Evolutionary conservation across 2,888 invertebrate species (phyloP).

Genomic region (Drosophila borealis): DNA sequence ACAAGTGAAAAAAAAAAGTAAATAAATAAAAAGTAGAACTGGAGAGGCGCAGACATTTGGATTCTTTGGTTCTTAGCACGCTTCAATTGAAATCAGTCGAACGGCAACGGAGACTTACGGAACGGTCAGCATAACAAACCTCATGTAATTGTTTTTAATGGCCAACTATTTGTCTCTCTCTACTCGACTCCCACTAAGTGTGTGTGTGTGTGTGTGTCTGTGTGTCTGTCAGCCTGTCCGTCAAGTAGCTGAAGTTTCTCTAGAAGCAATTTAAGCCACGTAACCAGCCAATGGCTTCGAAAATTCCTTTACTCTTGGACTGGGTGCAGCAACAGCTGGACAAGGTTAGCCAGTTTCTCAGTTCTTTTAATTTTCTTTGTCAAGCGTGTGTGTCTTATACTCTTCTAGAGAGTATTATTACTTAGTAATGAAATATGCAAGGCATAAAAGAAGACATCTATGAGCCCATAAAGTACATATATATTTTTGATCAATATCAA

Average conservation of each 20-base stretch:
- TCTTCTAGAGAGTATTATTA: too few species aligned
- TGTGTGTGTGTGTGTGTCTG: slow-evolving; percentile 32
- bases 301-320: slow-evolving; percentile 69
- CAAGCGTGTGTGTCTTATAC: background rate
- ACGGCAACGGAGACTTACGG: slow-evolving; percentile 31
- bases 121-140: slow-evolving; percentile 49
- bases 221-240: slow-evolving; percentile 59
- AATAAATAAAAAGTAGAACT: slow-evolving; percentile 27
- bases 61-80: slow-evolving; percentile 40
- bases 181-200: slow-evolving; percentile 36
- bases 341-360: slow-evolving; percentile 72
- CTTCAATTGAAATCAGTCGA: slow-evolving; percentile 62
- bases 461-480: too few species aligned
- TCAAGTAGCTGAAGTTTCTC: slow-evolving; percentile 41
- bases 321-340: slow-evolving; percentile 69
- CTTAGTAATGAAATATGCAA: too few species aligned
- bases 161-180: slow-evolving; percentile 42
- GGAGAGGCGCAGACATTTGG: slow-evolving; percentile 31
- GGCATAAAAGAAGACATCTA: too few species aligned
- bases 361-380: slow-evolving; percentile 45
- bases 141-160: slow-evolving; percentile 73
- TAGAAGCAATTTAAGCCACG: slow-evolving; percentile 64
- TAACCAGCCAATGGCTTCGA: slow-evolving; percentile 67
- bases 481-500: too few species aligned
- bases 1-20: slow-evolving; percentile 20